Percentiles rank a stretch among this genome's conserved stretches.
These are phyloP conservation scores for Salvelinus fontinalis DNA, from an alignment of 2,113 vertebrate species.

Conservation along the genomic window DNA sequence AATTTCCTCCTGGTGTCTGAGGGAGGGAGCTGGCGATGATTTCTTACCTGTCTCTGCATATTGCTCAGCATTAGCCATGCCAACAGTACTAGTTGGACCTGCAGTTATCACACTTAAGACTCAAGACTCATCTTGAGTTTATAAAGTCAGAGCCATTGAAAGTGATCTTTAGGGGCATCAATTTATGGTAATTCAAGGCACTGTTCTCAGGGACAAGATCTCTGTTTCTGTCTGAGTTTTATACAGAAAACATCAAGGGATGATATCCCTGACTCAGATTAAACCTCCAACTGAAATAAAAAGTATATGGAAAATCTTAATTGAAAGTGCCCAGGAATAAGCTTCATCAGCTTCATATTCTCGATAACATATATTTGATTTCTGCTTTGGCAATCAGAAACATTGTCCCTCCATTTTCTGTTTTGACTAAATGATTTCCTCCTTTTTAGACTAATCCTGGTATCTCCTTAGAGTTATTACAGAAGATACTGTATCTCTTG, in stretches of 20 bases:
- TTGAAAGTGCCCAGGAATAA: neutral
- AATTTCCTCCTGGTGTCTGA: conserved; percentile 4
- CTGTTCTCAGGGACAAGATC: neutral
- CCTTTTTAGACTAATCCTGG: neutral
- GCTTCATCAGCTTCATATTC: neutral
- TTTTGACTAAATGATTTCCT: neutral
- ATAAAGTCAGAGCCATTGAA: conserved; percentile 9
- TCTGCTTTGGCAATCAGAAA: neutral
- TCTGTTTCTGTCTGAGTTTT: neutral
- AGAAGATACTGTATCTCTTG: neutral
- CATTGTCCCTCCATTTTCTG: neutral
- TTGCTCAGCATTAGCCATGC: neutral
- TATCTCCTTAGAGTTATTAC: neutral
- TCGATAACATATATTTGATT: neutral
- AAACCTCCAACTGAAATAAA: too few relatives aligned
- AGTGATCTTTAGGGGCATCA: neutral
- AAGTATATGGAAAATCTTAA: neutral
- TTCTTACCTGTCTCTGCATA: neutral
- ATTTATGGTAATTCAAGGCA: neutral
- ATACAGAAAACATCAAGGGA: neutral
- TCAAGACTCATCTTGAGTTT: neutral
- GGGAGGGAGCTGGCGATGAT: neutral
- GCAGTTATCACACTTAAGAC: neutral
- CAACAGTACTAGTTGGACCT: neutral
- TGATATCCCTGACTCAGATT: neutral